Base-by-base conservation (phyloP, 2,888 invertebrate genomes). In the Noctua fimbriata region DNA sequence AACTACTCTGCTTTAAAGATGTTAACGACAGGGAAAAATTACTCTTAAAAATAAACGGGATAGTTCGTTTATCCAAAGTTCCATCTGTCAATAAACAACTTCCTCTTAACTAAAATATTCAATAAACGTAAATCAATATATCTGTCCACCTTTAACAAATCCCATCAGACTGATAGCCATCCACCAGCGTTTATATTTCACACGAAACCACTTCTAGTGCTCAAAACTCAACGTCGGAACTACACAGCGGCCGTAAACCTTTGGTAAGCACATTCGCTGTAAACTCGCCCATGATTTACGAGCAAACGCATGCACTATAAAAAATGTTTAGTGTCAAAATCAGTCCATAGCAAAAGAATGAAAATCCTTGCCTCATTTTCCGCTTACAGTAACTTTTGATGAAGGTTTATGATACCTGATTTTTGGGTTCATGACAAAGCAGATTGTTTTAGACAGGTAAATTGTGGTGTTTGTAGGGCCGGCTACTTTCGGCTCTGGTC, bases 231-330 rank as follows among this genome's bases (percentile, higher is more conserved):
- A 28, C 32, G 67, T 69, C n/a, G 67, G 66, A 71, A 65, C 73
- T 72, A 44, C 21, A 36, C 84, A 83, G 86, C 55, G 86, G 74
- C 87, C 90, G 86, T 92, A 92, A 91, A 91, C 89, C 89, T 85
- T 88, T 79, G 89, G 90, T 90, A 88, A 88, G 87, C 90, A 92
- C 89, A 92, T 91, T 83, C 89, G 90, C 88, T 94, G 93, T 93
- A 94, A 93, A 94, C 92, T 93, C 90, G 82, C 87, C 89, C 87
- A 81, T 94, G 94, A 94, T 94, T 94, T 93, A 95, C 92, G 92
- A 89, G 74, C 85, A 67, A 88, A 83, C 88, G 90, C 91, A 89
- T 87, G 87, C 88, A 90, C 92, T 92, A 92, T 93, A 93, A 94
- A 93, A 94, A 94, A 92, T 93, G 92, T 94, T 94, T 92, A 92